phyloP scores from a whole-genome alignment of 2,113 vertebrate species.

The Coracopsis vasa region DNA sequence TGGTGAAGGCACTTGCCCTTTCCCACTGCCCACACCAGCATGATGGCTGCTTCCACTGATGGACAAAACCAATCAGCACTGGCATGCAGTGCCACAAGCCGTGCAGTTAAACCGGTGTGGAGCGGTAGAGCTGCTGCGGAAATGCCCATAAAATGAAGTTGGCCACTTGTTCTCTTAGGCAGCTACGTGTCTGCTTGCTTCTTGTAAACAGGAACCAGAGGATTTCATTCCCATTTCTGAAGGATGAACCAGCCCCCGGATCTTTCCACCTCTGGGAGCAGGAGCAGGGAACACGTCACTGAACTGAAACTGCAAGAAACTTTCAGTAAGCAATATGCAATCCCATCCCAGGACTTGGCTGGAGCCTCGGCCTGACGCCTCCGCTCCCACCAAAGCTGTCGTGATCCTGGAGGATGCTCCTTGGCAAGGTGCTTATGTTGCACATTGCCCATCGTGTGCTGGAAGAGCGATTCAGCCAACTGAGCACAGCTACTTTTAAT shows the following conservation, averaged over 20 bases:
- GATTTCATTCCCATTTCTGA: background rate
- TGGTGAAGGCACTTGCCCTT: background rate
- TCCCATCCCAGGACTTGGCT: background rate
- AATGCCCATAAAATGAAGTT: background rate
- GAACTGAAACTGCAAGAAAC: background rate
- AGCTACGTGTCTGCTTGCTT: rapidly evolving
- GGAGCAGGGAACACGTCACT: background rate
- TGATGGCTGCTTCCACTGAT: background rate
- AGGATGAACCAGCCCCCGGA: background rate
- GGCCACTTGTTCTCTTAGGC: background rate
- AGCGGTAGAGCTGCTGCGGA: background rate
- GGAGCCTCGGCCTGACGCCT: background rate
- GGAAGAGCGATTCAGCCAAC: background rate
- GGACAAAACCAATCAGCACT: background rate
- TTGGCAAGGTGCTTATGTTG: background rate
- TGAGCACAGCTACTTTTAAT: background rate
- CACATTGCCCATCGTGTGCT: rapidly evolving
- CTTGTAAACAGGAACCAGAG: background rate
- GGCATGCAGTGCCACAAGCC: background rate
- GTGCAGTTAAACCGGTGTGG: background rate
- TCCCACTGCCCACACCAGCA: background rate
- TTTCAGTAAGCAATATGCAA: background rate
- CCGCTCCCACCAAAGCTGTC: background rate
- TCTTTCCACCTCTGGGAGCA: background rate
- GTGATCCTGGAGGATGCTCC: background rate